Conservation (phyloP, 2,888 invertebrate genomes). For the Crematogaster levior region DNA sequence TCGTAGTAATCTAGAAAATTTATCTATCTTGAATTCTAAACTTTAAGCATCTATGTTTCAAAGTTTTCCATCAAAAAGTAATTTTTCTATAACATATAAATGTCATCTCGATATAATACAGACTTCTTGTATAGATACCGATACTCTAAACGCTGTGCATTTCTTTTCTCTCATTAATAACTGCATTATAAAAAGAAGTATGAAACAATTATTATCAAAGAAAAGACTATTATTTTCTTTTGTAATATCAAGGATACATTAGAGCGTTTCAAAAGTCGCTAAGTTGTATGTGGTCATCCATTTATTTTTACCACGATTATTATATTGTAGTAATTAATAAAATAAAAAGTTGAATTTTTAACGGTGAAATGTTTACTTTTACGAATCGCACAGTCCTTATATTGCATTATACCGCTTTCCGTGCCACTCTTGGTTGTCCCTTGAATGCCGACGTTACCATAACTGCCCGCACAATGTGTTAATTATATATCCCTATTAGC, state of each 20-base stretch:
- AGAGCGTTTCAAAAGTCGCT: not conserved
- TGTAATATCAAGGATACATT: not conserved
- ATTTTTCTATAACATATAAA: too few species aligned
- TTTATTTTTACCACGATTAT: not conserved
- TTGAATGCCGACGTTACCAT: conserved; percentile 36
- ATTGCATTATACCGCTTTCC: not conserved
- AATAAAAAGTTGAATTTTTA: not conserved
- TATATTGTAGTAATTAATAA: not conserved
- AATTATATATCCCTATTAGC: conserved; percentile 49
- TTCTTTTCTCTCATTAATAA: not conserved
- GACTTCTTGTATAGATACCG: not conserved
- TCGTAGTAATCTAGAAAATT: not conserved
- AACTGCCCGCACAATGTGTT: conserved; percentile 48
- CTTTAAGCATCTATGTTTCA: not conserved
- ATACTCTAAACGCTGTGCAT: not conserved
- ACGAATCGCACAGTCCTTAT: not conserved
- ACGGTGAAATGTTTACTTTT: not conserved
- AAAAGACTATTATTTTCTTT: not conserved
- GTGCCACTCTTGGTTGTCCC: conserved; percentile 13
- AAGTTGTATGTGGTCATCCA: not conserved
- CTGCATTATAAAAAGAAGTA: not conserved
- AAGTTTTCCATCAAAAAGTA: too few species aligned
- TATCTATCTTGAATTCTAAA: not conserved
- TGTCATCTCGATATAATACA: not conserved
- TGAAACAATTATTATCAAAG: not conserved